Percentiles rank a stretch among this genome's conserved stretches.
Conservation (phyloP, 2,888 invertebrate species). For the Anthophora plumipes region DNA sequence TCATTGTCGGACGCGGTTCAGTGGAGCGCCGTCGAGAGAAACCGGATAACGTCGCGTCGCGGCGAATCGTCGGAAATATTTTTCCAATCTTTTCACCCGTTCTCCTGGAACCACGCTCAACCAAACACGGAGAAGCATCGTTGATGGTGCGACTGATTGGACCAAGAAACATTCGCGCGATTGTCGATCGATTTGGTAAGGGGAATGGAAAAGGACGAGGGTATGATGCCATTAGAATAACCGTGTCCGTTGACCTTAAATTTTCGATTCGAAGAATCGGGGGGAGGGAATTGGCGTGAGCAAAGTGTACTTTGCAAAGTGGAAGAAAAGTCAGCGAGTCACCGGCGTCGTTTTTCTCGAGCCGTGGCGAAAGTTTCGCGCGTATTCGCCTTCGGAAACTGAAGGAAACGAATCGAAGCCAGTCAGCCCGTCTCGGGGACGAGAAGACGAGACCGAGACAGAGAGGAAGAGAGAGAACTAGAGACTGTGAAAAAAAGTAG, state of each 20-base stretch:
- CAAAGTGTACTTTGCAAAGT: conserved; percentile 56
- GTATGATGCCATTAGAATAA: conserved; percentile 40
- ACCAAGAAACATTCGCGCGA: not conserved
- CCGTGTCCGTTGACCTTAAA: conserved; percentile 35
- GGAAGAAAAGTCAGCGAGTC: conserved; percentile 42
- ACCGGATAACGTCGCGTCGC: not conserved
- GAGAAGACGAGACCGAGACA: not conserved
- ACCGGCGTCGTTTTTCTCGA: conserved; percentile 33
- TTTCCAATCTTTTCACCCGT: not conserved
- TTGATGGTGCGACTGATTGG: not conserved
- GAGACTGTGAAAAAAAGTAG: not conserved
- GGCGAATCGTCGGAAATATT: conserved; percentile 32
- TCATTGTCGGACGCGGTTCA: conserved; percentile 23
- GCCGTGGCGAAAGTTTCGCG: conserved; percentile 43
- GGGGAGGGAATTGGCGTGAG: conserved; percentile 34
- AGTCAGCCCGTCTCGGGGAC: conserved; percentile 2
- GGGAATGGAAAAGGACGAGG: not conserved
- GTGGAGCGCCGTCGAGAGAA: conserved; percentile 18
- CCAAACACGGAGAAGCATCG: conserved; percentile 3
- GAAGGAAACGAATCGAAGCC: conserved; percentile 44
- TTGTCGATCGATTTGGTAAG: not conserved
- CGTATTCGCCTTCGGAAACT: conserved; percentile 18
- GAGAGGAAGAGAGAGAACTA: not conserved
- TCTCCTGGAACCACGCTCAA: not conserved
- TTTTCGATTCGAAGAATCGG: conserved; percentile 24